A percentile compares a stretch with the other conserved stretches of the same genome.
Conservation (phyloP, 92 coral and sea anemone genomes). For the Zoanthus gigantus region DNA sequence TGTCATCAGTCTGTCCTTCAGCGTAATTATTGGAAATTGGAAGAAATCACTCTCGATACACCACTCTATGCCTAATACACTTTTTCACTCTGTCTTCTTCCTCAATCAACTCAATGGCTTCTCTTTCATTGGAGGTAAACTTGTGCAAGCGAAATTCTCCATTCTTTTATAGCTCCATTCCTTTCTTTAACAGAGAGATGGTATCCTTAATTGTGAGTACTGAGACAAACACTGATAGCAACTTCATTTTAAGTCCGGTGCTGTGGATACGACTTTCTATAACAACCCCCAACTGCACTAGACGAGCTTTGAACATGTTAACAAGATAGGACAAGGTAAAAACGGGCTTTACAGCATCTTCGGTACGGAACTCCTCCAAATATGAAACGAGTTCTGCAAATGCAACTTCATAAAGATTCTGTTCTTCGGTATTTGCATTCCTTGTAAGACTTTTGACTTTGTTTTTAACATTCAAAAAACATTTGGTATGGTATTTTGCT, state of each 20-base stretch:
- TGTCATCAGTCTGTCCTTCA: neutral
- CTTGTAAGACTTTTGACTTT: neutral
- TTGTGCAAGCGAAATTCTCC: neutral
- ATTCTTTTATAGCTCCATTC: neutral
- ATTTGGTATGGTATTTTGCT: slow-evolving; percentile 46
- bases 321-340: slow-evolving; percentile 33
- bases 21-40: neutral
- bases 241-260: slow-evolving; percentile 33
- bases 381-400: slow-evolving; percentile 51
- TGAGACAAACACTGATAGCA: neutral
- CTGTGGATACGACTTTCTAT: slow-evolving; percentile 20
- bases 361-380: slow-evolving; percentile 19
- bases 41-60: neutral
- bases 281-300: slow-evolving; percentile 18
- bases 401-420: slow-evolving; percentile 22
- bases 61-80: neutral
- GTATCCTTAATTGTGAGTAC: neutral
- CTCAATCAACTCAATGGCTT: neutral
- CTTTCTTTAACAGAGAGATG: neutral
- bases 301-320: slow-evolving; percentile 6
- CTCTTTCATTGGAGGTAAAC: neutral
- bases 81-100: neutral
- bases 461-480: slow-evolving; percentile 12
- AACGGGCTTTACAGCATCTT: neutral
- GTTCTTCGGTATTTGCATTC: neutral